These are phyloP conservation scores for Eurois occulta DNA, from an alignment of 2,888 invertebrate genomes.

Conservation along the genomic window DNA sequence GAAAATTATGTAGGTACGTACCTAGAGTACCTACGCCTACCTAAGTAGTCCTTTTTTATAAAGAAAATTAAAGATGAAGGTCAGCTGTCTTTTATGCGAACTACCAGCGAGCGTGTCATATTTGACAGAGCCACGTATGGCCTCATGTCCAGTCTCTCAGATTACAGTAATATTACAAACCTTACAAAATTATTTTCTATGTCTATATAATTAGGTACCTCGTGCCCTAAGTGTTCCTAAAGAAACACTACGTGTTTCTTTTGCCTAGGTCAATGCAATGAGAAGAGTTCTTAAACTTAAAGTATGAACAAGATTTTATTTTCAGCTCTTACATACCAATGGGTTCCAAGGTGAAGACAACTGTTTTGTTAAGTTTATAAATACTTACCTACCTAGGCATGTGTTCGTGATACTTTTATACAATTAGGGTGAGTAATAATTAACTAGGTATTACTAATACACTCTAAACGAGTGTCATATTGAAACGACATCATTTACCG, in stretches of 20 bases:
- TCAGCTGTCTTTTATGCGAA: not conserved
- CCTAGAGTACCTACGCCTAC: too few species aligned
- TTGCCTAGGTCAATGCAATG: not conserved
- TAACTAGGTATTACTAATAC: not conserved
- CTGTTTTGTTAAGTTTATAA: slow-evolving; percentile 13
- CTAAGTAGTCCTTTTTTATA: not conserved
- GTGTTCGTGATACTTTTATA: slow-evolving; percentile 17
- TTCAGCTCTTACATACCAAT: slow-evolving; percentile 25
- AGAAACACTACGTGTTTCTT: not conserved
- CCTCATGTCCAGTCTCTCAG: not conserved
- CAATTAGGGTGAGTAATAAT: slow-evolving; percentile 1
- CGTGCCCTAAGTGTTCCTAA: too few species aligned
- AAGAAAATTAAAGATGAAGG: too few species aligned
- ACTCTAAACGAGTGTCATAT: not conserved
- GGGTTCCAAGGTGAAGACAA: slow-evolving; percentile 17
- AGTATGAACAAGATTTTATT: slow-evolving; percentile 20
- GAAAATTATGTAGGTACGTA: too few species aligned
- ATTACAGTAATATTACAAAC: not conserved
- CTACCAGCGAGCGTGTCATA: not conserved
- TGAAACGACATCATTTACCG: not conserved
- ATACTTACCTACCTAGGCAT: too few species aligned
- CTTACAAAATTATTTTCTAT: not conserved
- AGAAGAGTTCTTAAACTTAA: not conserved
- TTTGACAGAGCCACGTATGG: not conserved
- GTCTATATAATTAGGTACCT: too few species aligned